These are phyloP conservation scores for Atherinosoma microstoma DNA, from an alignment of 2,797 vertebrate species.

Conservation along the genomic window DNA sequence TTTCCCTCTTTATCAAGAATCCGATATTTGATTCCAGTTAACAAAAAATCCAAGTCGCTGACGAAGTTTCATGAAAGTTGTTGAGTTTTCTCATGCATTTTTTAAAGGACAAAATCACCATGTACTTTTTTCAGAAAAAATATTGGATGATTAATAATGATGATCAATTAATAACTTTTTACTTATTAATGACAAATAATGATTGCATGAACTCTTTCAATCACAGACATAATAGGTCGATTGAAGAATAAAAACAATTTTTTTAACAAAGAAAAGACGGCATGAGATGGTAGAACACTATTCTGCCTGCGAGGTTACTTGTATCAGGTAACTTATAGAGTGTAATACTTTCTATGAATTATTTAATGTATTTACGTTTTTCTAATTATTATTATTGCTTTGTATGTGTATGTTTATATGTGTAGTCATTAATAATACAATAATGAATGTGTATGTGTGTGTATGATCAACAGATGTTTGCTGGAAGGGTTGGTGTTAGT, in stretches of 20 bases:
- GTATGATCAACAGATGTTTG: no score
- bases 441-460: no score
- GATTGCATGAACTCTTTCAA: conserved; percentile 6
- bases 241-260: conserved; percentile 13
- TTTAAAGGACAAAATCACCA: neutral
- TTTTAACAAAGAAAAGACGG: no score
- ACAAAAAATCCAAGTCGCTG: neutral
- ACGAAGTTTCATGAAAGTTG: neutral
- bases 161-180: neutral
- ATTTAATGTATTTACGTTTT: no score
- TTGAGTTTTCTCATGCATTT: conserved; percentile 1
- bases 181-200: conserved; percentile 7
- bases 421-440: no score
- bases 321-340: no score
- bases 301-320: no score
- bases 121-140: neutral
- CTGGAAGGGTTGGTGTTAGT: no score
- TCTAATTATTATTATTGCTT: no score
- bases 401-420: no score
- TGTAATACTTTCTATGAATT: no score
- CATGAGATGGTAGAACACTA: no score
- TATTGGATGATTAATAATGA: neutral
- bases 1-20: neutral
- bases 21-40: neutral
- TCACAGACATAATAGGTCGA: neutral